phyloP scores from a whole-genome alignment of 2,888 invertebrate genomes.

The Macrophya alboannulata region DNA sequence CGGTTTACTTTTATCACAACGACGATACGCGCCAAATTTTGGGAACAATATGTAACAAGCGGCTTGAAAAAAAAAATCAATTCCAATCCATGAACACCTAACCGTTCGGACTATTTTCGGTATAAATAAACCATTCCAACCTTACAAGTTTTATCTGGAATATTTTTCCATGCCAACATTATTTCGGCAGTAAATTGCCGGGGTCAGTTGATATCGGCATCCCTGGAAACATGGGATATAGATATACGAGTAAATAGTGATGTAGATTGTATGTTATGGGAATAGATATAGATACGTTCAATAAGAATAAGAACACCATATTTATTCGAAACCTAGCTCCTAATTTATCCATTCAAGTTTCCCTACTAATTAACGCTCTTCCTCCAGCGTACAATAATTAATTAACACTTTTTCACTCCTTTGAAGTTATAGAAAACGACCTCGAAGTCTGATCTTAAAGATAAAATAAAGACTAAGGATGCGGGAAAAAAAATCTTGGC shows the following conservation, averaged over 20 bases:
- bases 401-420: not conserved
- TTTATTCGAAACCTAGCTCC: not conserved
- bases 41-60: not conserved
- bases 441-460: conserved; percentile 3
- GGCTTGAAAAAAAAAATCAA: not conserved
- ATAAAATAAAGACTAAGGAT: not conserved
- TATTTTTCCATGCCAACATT: not conserved
- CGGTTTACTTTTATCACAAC: not conserved
- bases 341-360: not conserved
- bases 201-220: conserved; percentile 19
- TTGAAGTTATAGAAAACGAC: not conserved
- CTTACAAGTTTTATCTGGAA: not conserved
- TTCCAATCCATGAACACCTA: not conserved
- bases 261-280: not conserved
- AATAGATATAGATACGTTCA: not conserved
- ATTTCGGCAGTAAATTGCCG: not conserved
- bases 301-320: not conserved
- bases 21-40: not conserved
- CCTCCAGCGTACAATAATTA: not conserved
- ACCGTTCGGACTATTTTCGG: conserved; percentile 2
- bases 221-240: not conserved
- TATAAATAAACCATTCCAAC: conserved; percentile 17
- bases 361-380: not conserved
- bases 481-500: not conserved
- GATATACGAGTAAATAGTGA: not conserved